Evolutionary conservation across 2,797 vertebrate species (phyloP).

Genomic region (Fringilla coelebs): DNA sequence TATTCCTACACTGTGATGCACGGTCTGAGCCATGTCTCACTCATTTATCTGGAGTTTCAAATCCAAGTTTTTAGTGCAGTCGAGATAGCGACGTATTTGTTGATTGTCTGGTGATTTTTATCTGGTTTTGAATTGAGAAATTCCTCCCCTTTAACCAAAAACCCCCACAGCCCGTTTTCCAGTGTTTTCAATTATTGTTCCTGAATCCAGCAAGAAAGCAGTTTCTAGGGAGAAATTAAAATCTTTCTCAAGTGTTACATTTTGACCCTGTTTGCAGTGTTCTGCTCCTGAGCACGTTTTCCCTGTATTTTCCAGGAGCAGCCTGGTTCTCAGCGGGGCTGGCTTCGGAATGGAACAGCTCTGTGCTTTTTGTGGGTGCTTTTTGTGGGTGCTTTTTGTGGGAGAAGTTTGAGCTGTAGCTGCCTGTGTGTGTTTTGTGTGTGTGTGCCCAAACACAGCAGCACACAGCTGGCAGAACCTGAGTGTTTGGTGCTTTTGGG

Average conservation of each 20-base stretch:
- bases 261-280: neutral
- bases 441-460: neutral
- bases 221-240: neutral
- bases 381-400: neutral
- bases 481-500: neutral
- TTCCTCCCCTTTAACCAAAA: neutral
- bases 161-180: neutral
- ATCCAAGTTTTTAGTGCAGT: neutral
- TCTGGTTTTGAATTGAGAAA: neutral
- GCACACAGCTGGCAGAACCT: neutral
- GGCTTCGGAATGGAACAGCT: neutral
- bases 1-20: neutral
- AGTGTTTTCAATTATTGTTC: neutral
- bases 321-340: rapidly evolving
- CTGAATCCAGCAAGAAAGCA: neutral
- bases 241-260: neutral
- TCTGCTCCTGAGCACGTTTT: neutral
- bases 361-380: neutral
- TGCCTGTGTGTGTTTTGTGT: neutral
- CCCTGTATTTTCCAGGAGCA: neutral
- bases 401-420: neutral
- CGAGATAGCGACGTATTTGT: rapidly evolving
- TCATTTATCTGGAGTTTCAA: neutral
- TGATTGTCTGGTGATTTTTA: neutral
- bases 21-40: neutral